Base-by-base conservation (phyloP, 2,113 vertebrate genomes). In the Sialia sialis region DNA sequence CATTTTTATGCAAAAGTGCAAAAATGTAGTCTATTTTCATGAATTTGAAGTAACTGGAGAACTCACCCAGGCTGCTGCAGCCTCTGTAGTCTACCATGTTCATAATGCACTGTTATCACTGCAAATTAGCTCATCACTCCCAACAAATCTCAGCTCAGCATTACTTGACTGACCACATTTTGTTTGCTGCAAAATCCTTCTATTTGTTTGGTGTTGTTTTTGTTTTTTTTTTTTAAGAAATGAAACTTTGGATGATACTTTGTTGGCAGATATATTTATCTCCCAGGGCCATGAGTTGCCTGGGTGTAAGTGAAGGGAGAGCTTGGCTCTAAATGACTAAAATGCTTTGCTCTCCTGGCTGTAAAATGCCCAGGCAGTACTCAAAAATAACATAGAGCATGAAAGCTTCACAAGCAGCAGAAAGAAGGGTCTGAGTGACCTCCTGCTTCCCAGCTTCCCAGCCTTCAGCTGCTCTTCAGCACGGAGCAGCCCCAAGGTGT, bases 101-200 rank as follows among this genome's bases (percentile, higher is more conserved):
- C 67, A 69, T 96, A 90, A 39, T 46, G 38, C 13, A 60, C 9
- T 55, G 6, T 84, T 84, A 84, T 90, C 86, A 80, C 32, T 60
- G 59, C 29, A 87, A 97, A 97, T 91, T 66, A 90, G 38, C 38
- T 91, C 89, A 89, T 90, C 94, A 94, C 58, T 97, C 86, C 94
- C 75, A 92, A 92, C 76, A 68, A 82, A 80, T 23, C 68, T 96
- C 75, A n/a, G 56, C 56, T 94, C 64, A 14, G 16, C 91, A 48
- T 94, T 87, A 68, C 30, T 54, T 82, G 34, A 69, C 36, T 51
- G 90, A 94, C 73, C n/a, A 87, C 58, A 93, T 64, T 96, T 91
- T 0, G 1, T 80, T 93, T 86, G 21, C 30, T 64, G 75, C 68
- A 95, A 94, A 97, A 92, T 93, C 63, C 29, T 92, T 89, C 80